Conservation (phyloP, 2,888 invertebrate genomes). For the Drosophila antonietae region DNA sequence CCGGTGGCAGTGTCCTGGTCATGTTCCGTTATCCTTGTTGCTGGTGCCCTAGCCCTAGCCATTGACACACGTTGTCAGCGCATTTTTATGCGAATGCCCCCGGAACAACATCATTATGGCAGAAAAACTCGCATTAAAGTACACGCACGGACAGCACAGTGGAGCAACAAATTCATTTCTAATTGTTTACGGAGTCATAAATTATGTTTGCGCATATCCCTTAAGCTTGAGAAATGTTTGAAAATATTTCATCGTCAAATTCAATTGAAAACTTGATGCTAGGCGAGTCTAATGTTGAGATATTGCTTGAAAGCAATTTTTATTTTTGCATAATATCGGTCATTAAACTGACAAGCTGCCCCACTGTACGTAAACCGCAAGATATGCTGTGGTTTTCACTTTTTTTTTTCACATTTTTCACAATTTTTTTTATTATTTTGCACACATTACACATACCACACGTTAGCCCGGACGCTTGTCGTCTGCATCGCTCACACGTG, state of each 20-base stretch:
- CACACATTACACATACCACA: constrained; percentile 64
- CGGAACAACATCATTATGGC: constrained; percentile 59
- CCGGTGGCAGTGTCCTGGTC: constrained; percentile 30
- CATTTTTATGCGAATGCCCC: constrained; percentile 47
- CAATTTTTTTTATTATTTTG: constrained; percentile 20
- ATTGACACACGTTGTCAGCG: constrained; percentile 72
- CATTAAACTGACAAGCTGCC: background rate
- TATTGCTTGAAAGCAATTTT: background rate
- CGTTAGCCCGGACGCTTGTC: constrained; percentile 30
- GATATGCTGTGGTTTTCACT: constrained; percentile 32
- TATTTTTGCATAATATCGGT: background rate
- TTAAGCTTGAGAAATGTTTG: background rate
- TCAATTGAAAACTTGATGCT: background rate
- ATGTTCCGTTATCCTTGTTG: constrained; percentile 20
- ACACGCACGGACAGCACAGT: constrained; percentile 33
- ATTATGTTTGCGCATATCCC: background rate
- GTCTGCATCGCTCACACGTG: constrained; percentile 34
- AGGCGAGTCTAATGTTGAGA: background rate
- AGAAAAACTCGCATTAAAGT: constrained; percentile 25
- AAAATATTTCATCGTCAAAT: background rate
- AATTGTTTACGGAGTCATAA: constrained; percentile 2
- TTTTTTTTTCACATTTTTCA: background rate
- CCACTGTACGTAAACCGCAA: constrained; percentile 31
- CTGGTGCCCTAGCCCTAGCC: constrained; percentile 37
- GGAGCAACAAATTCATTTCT: background rate